Evolutionary conservation across 2,113 vertebrate species (phyloP).

Genomic region (Rhodinocichla rosea): DNA sequence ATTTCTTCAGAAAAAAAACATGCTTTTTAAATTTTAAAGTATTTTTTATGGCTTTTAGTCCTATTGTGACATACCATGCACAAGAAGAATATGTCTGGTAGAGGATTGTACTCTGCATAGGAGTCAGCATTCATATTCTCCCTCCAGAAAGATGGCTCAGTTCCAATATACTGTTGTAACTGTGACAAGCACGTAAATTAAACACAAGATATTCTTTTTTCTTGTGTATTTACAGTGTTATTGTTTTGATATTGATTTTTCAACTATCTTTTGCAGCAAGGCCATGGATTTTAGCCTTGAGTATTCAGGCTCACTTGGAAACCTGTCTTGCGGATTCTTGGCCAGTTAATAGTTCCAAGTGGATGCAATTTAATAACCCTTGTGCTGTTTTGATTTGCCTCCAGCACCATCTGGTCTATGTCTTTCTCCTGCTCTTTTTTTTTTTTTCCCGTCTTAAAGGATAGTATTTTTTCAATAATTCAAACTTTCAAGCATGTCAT

Average conservation of each 20-base stretch:
- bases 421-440: not conserved
- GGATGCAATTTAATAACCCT: constrained; percentile 51
- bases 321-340: not conserved
- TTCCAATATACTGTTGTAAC: not conserved
- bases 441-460: not conserved
- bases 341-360: constrained; percentile 4
- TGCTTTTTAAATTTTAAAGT: not conserved
- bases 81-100: not conserved
- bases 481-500: not conserved
- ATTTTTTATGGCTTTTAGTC: not conserved
- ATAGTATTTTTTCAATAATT: constrained; percentile 35
- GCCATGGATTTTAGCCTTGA: not conserved
- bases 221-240: not conserved
- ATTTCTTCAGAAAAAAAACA: not conserved
- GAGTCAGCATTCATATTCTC: not conserved
- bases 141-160: not conserved
- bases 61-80: accelerated
- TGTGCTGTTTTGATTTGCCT: constrained; percentile 31
- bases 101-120: not conserved
- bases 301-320: not conserved
- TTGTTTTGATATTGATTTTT: not conserved
- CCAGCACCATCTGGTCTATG: constrained; percentile 8
- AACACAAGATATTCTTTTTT: not conserved
- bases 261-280: not conserved
- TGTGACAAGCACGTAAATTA: not conserved